These are phyloP conservation scores for Eclectus roratus DNA, from an alignment of 2,113 vertebrate species.

Conservation along the genomic window DNA sequence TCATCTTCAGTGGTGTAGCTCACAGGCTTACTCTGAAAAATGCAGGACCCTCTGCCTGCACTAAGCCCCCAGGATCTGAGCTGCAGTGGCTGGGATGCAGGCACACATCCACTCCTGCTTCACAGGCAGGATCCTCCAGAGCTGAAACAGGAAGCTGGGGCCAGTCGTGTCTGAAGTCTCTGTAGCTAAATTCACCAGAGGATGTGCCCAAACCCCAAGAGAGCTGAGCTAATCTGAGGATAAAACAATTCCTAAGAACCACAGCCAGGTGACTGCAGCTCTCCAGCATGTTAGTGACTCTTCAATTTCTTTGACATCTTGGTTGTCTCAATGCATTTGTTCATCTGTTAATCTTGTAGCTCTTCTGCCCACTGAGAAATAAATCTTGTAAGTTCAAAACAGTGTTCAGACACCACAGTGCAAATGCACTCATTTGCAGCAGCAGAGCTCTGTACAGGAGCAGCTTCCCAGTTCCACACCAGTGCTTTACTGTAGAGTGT, in stretches of 20 bases:
- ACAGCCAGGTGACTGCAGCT: not conserved
- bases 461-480: not conserved
- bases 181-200: not conserved
- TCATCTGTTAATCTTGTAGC: slow-evolving; percentile 40
- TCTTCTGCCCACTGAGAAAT: slow-evolving; percentile 6
- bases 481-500: not conserved
- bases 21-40: not conserved
- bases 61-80: not conserved
- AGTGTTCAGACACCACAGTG: not conserved
- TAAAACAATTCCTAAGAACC: slow-evolving; percentile 38
- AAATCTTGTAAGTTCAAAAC: not conserved
- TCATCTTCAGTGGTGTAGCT: not conserved
- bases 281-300: not conserved
- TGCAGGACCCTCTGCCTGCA: not conserved
- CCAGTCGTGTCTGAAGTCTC: not conserved
- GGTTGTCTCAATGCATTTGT: slow-evolving; percentile 15
- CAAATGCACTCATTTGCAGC: not conserved
- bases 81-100: not conserved
- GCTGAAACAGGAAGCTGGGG: not conserved
- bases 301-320: slow-evolving; percentile 10
- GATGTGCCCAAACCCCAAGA: slow-evolving; percentile 3
- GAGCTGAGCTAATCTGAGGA: not conserved
- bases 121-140: not conserved
- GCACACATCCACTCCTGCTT: not conserved
- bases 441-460: not conserved